These are phyloP conservation scores for Eristalis tenax DNA, from an alignment of 2,888 invertebrate genomes.

Conservation along the genomic window DNA sequence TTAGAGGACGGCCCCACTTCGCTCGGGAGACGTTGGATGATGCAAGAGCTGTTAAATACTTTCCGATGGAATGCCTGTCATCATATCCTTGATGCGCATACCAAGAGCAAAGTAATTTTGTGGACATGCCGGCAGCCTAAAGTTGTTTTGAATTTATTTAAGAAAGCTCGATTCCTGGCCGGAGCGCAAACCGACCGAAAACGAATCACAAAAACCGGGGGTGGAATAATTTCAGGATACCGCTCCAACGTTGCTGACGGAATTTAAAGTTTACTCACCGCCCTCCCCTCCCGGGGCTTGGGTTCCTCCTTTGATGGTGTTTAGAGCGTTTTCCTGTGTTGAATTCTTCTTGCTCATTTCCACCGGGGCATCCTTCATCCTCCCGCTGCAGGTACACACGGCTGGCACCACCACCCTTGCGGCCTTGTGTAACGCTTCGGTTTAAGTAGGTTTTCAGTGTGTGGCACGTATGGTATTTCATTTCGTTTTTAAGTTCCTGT, in stretches of 20 bases:
- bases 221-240: conserved; percentile 45
- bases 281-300: neutral
- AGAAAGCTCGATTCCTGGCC: conserved; percentile 8
- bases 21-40: conserved; percentile 11
- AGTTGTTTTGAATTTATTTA: conserved; percentile 33
- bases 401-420: neutral
- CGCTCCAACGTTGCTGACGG: conserved; percentile 53
- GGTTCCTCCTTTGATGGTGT: conserved; percentile 43
- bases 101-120: conserved; percentile 47
- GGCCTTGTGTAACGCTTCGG: conserved; percentile 30
- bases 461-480: conserved; percentile 66
- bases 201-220: conserved; percentile 16
- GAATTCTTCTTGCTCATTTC: conserved; percentile 25
- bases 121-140: conserved; percentile 40
- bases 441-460: conserved; percentile 61
- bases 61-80: conserved; percentile 50
- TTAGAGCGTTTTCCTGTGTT: conserved; percentile 52
- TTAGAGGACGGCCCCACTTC: conserved; percentile 34
- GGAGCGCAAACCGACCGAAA: neutral
- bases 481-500: conserved; percentile 68
- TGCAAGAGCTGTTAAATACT: conserved; percentile 48
- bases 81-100: conserved; percentile 50
- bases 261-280: conserved; percentile 59
- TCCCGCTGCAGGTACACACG: neutral
- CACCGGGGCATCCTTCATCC: neutral